These are phyloP conservation scores for Blennius ocellaris DNA, from an alignment of 2,113 vertebrate genomes.

Conservation along the genomic window DNA sequence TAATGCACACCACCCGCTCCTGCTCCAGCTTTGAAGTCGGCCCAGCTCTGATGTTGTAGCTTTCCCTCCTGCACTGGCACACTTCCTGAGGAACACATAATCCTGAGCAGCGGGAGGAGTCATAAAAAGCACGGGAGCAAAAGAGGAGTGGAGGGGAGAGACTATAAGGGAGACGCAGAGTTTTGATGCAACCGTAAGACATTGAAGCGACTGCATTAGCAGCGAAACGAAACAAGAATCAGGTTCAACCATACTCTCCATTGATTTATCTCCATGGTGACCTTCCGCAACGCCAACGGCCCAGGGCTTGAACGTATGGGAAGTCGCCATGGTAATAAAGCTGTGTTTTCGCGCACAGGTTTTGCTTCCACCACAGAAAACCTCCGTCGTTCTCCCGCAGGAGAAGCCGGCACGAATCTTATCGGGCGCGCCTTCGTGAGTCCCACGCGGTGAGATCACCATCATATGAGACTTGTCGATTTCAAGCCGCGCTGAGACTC, in stretches of 20 bases:
- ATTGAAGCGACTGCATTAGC: not conserved
- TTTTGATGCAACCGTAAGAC: not conserved
- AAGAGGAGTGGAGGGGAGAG: conserved; percentile 9
- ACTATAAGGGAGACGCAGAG: conserved; percentile 8
- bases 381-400: conserved; percentile 6
- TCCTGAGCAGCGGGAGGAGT: conserved; percentile 12
- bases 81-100: conserved; percentile 58
- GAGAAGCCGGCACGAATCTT: conserved; percentile 11
- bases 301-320: conserved; percentile 33
- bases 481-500: conserved; percentile 9
- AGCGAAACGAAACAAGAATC: conserved; percentile 18
- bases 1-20: conserved; percentile 69
- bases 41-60: conserved; percentile 57
- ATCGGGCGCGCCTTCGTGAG: conserved; percentile 12
- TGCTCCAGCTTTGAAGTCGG: conserved; percentile 70
- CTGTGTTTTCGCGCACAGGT: conserved; percentile 26
- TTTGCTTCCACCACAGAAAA: conserved; percentile 23
- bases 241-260: conserved; percentile 20
- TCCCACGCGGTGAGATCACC: conserved; percentile 9
- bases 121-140: not conserved
- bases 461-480: conserved; percentile 29
- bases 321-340: conserved; percentile 44
- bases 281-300: conserved; percentile 17
- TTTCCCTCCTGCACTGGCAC: conserved; percentile 51
- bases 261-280: conserved; percentile 49